Evolutionary conservation across 1,140 invertebrate genomes (phyloP), one percentile per base, ranked within the genome.

Genomic region (Apis florea): DNA sequence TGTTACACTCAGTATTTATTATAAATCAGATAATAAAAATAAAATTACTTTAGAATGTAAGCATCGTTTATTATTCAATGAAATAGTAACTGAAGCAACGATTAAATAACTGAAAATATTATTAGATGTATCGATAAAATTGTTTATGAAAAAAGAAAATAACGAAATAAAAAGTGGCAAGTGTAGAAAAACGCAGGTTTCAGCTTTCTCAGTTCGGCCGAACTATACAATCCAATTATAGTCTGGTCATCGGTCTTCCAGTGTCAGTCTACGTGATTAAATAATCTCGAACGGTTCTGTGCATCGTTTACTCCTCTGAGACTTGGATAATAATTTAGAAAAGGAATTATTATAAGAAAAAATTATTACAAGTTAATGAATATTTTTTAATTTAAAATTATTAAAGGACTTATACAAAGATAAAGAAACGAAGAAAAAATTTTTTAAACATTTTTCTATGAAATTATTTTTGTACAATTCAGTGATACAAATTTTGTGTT

Each of bases 141-240:
- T 2, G 17, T 63, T 56, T 67, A 54, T 24, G 3, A 40, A 67
- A 76, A 54, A 67, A 11, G 15, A 1, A 5, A 51, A 19, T 9
- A 0, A 64, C 12, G 2, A 53, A n/a, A 17, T 5, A 19, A 51
- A 19, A 40, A 24, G 31, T 15, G 3, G 49, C 6, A 21, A 3
- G 8, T 1, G 21, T 11, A 54, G 21, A 79, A 64, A 47, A 63
- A 73, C 79, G 4, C 15, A 31, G 24, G n/a, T 74, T 66, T 58
- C 61, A 49, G 71, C 79, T 81, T 81, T 81, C 79, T 49, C 71
- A 53, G 40, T 56, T 49, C 26, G 13, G 21, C 21, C 26, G 47
- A 61, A 67, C 47, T 19, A 6, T 53, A 6, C 66, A 13, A 31
- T 17, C 13, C 70, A 56, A 66, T 77, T 77, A 67, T 53, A n/a